These are phyloP conservation scores for Galaxias olidus DNA, from an alignment of 2,797 vertebrate species.

Conservation along the genomic window DNA sequence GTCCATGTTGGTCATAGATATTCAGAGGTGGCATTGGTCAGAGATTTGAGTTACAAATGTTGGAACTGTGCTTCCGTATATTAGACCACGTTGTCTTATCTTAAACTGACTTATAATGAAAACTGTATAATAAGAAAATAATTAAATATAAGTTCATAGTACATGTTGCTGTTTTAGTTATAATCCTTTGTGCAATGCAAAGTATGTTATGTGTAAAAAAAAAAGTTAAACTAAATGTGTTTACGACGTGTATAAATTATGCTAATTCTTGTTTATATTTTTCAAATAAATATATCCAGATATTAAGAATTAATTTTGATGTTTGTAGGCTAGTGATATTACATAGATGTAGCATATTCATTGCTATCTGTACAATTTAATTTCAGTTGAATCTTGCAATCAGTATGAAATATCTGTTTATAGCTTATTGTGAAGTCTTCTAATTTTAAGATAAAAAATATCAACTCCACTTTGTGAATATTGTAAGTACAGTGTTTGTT, in stretches of 20 bases:
- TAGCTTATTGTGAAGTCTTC: constrained; percentile 37
- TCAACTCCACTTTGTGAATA: constrained; percentile 57
- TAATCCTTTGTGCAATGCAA: constrained; percentile 65
- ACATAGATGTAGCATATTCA: constrained; percentile 56
- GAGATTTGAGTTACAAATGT: too few relatives aligned
- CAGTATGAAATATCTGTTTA: constrained; percentile 57
- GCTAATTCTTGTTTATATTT: constrained; percentile 45
- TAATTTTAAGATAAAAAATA: constrained; percentile 53
- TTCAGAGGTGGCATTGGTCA: constrained; percentile 22
- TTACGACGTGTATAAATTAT: constrained; percentile 65
- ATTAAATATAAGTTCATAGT: constrained; percentile 45
- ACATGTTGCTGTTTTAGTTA: constrained; percentile 71
- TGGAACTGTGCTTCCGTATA: too few relatives aligned
- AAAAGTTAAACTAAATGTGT: constrained; percentile 56
- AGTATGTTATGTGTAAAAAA: constrained; percentile 69
- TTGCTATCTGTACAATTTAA: constrained; percentile 43
- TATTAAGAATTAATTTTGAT: constrained; percentile 59
- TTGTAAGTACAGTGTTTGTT: constrained; percentile 62
- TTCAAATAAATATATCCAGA: constrained; percentile 43
- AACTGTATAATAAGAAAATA: constrained; percentile 51
- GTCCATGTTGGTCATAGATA: constrained; percentile 26
- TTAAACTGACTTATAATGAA: too few relatives aligned
- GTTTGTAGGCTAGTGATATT: constrained; percentile 62
- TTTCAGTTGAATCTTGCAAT: constrained; percentile 54
- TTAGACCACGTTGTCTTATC: too few relatives aligned